phyloP scores from a whole-genome alignment of 2,888 invertebrate species.

The Cepaea hortensis region DNA sequence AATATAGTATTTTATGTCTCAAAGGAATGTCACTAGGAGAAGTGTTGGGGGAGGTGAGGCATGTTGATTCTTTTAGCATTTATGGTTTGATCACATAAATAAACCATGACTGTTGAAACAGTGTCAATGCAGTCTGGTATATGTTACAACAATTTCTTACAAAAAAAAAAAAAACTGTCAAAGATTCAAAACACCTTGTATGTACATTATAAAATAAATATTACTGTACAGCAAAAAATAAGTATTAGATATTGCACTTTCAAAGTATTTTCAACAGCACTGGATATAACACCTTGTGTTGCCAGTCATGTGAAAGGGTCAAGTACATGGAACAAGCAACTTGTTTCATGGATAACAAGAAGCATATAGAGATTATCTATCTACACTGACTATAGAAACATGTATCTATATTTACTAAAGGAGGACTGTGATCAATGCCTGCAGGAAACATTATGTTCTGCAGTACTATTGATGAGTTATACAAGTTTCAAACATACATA shows the following conservation, averaged over 20 bases:
- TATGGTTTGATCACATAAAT: not conserved
- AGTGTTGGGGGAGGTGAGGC: not conserved
- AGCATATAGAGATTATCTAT: not conserved
- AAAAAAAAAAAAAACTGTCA: constrained; percentile 10
- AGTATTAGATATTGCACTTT: constrained; percentile 35
- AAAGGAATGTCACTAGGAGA: constrained; percentile 30
- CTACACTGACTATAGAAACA: not conserved
- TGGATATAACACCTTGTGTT: constrained; percentile 18
- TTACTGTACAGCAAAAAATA: constrained; percentile 14
- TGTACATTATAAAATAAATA: not conserved
- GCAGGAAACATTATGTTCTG: too few relatives aligned
- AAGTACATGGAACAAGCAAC: constrained; percentile 20
- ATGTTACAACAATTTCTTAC: not conserved
- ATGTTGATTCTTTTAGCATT: constrained; percentile 21
- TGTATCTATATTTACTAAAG: constrained; percentile 3
- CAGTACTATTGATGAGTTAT: too few relatives aligned
- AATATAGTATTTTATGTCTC: constrained; percentile 14
- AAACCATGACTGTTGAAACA: not conserved
- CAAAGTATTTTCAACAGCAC: constrained; percentile 15
- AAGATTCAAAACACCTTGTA: not conserved
- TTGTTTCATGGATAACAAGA: not conserved
- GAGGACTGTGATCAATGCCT: not conserved
- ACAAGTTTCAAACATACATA: too few relatives aligned
- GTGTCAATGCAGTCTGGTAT: not conserved
- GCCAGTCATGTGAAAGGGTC: constrained; percentile 14